Conservation (phyloP, 2,113 vertebrate genomes). For the Recurvirostra avosetta region DNA sequence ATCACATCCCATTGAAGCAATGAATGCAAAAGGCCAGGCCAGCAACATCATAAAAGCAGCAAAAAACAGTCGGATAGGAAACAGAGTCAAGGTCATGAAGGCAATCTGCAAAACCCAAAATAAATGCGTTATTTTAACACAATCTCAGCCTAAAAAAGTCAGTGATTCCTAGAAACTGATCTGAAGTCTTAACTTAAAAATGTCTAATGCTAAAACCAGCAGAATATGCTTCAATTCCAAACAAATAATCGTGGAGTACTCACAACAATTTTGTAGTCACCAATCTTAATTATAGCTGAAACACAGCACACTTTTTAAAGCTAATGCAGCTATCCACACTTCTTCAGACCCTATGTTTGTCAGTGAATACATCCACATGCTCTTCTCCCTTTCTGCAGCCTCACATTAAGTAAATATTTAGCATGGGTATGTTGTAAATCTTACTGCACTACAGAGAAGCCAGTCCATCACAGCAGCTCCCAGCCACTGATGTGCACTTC, state of each 20-base stretch:
- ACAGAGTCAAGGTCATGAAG: conserved; percentile 93
- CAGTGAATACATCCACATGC: not conserved
- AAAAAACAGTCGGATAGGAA: conserved; percentile 90
- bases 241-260: not conserved
- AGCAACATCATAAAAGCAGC: conserved; percentile 96
- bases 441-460: not conserved
- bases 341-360: not conserved
- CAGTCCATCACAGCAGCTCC: not conserved
- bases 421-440: not conserved
- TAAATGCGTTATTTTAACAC: conserved; percentile 15
- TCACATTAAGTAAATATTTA: conserved; percentile 16
- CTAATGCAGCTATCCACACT: not conserved
- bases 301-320: not conserved
- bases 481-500: not conserved
- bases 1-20: conserved; percentile 84
- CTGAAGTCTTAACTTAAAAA: not conserved
- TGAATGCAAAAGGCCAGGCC: conserved; percentile 94
- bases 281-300: not conserved
- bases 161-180: not conserved
- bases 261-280: not conserved
- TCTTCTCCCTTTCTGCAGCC: not conserved
- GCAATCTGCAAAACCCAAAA: conserved; percentile 80
- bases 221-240: not conserved
- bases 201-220: not conserved
- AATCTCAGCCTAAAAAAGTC: not conserved